These are phyloP conservation scores for Axea sp. DNA, from an alignment of 2,888 invertebrate species.

Conservation along the genomic window DNA sequence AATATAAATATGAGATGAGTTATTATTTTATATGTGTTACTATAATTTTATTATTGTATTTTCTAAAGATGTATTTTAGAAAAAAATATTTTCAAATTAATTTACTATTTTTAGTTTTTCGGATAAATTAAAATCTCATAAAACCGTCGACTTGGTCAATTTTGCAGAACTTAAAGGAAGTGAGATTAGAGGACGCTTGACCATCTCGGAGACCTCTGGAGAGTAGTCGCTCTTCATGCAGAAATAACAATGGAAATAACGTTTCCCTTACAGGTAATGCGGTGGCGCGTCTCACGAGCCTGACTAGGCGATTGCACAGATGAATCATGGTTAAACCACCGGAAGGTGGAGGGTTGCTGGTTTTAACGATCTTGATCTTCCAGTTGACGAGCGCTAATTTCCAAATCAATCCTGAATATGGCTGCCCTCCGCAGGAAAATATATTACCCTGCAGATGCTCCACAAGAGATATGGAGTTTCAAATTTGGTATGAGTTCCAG, in stretches of 20 bases:
- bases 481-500: slow-evolving; percentile 86
- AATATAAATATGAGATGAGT: too few species aligned
- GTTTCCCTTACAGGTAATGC: slow-evolving; percentile 67
- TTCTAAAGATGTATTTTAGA: too few species aligned
- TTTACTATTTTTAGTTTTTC: too few species aligned
- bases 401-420: slow-evolving; percentile 73
- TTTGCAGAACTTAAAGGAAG: slow-evolving; percentile 23
- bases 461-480: slow-evolving; percentile 87
- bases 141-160: too few species aligned
- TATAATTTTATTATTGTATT: too few species aligned
- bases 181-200: slow-evolving; percentile 3
- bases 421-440: slow-evolving; percentile 88
- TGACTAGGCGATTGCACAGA: slow-evolving; percentile 69
- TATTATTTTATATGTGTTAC: too few species aligned
- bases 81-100: too few species aligned
- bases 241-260: slow-evolving; percentile 53
- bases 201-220: slow-evolving; percentile 34
- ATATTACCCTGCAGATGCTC: slow-evolving; percentile 92
- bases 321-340: slow-evolving; percentile 76
- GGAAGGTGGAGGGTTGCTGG: slow-evolving; percentile 71
- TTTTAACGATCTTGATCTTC: slow-evolving; percentile 62
- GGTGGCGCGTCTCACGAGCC: slow-evolving; percentile 56
- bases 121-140: too few species aligned
- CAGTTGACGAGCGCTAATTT: slow-evolving; percentile 47
- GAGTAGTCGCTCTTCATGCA: slow-evolving; percentile 43